phyloP scores from a whole-genome alignment of 2,113 vertebrate species.

The Myotis yumanensis region DNA sequence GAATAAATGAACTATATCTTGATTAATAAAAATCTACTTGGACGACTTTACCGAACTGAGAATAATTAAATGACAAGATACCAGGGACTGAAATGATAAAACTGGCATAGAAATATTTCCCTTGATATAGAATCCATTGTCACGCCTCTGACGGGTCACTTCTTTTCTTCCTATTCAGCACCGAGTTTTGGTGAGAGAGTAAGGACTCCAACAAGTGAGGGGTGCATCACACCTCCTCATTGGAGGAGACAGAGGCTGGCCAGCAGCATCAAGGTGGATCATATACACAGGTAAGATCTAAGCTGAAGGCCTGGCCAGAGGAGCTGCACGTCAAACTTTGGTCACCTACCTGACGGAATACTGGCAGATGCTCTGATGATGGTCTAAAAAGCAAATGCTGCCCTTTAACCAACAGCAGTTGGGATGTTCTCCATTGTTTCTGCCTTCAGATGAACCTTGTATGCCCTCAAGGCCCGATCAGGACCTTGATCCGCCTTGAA shows the following conservation, averaged over 20 bases:
- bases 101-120: background rate
- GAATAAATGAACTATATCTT: background rate
- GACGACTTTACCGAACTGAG: background rate
- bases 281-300: background rate
- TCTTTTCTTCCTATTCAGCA: background rate
- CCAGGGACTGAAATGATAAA: background rate
- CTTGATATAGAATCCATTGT: background rate
- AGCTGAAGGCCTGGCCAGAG: background rate
- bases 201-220: background rate
- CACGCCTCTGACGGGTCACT: background rate
- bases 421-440: background rate
- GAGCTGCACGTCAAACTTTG: rapidly evolving
- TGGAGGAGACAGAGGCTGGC: background rate
- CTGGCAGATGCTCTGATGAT: too few species aligned
- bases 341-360: background rate
- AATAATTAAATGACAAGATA: conserved; percentile 21
- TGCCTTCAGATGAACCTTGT: background rate
- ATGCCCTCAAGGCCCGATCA: background rate
- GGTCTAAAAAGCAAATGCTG: background rate
- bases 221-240: rapidly evolving
- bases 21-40: background rate
- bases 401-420: too few species aligned
- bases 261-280: background rate
- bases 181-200: background rate
- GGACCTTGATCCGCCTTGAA: background rate